Conservation (phyloP, 1,140 invertebrate genomes). For the Papilio polyxenes region DNA sequence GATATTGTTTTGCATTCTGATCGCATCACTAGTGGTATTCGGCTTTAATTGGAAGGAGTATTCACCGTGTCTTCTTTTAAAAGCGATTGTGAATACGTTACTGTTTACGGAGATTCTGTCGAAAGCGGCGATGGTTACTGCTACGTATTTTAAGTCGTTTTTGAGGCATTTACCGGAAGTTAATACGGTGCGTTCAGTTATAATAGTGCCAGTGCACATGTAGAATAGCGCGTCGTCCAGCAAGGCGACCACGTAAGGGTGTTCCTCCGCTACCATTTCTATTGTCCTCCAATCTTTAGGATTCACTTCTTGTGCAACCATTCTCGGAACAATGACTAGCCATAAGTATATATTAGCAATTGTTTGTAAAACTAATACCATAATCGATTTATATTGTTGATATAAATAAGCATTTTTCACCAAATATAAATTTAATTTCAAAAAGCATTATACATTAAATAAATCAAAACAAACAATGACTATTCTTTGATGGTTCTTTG, state of each 20-base stretch:
- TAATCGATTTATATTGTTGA: conserved; percentile 24
- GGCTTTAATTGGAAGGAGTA: conserved; percentile 51
- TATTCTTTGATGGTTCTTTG: not conserved
- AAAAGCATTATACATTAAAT: conserved; percentile 2
- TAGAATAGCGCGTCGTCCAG: conserved; percentile 51
- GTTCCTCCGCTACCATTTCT: conserved; percentile 58
- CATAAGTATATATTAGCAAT: conserved; percentile 24
- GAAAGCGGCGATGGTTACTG: conserved; percentile 50
- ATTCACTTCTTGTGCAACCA: not conserved
- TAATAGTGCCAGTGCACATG: conserved; percentile 58
- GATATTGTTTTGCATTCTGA: conserved; percentile 60
- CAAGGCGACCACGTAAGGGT: conserved; percentile 62
- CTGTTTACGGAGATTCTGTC: conserved; percentile 44
- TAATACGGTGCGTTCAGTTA: conserved; percentile 53
- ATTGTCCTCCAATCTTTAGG: conserved; percentile 50
- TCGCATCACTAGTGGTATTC: conserved; percentile 44
- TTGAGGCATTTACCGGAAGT: conserved; percentile 59
- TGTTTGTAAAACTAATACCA: conserved; percentile 31
- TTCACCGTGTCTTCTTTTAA: conserved; percentile 51
- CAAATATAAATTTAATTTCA: conserved; percentile 7
- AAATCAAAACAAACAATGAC: conserved; percentile 19
- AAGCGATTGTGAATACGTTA: conserved; percentile 51
- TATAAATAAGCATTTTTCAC: not conserved
- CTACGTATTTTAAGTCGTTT: conserved; percentile 48
- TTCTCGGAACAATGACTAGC: conserved; percentile 17